phyloP scores from a whole-genome alignment of 2,113 vertebrate genomes.

The Coracopsis vasa region DNA sequence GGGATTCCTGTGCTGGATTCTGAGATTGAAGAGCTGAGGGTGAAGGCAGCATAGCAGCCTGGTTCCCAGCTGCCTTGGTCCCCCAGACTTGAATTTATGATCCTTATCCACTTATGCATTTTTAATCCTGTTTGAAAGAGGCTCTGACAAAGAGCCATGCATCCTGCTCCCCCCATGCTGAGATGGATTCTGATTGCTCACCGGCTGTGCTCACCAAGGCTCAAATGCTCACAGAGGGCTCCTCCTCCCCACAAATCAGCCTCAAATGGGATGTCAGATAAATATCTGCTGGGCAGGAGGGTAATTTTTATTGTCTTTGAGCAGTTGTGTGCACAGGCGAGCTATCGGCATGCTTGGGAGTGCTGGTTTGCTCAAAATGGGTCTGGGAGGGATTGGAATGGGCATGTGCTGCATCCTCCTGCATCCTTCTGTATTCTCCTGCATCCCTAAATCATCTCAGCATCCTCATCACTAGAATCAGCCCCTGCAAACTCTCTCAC shows the following conservation, averaged over 20 bases:
- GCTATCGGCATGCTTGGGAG: background rate
- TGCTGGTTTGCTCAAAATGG: background rate
- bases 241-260: background rate
- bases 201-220: rapidly evolving
- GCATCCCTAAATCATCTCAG: background rate
- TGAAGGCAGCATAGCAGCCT: background rate
- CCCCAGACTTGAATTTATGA: background rate
- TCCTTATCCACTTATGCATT: background rate
- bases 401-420: background rate
- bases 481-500: background rate
- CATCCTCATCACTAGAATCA: background rate
- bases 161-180: rapidly evolving
- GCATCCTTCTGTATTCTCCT: background rate
- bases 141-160: background rate
- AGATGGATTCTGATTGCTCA: background rate
- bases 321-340: background rate
- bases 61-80: background rate
- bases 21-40: background rate
- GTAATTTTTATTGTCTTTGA: background rate
- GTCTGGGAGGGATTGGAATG: background rate
- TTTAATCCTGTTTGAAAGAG: background rate
- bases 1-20: background rate
- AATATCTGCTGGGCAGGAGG: background rate
- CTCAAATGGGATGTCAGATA: background rate
- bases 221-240: background rate